These are phyloP conservation scores for Mastigias papua DNA, from an alignment of 30 jellyfish, hydroid and myxozoan genomes.

Conservation along the genomic window DNA sequence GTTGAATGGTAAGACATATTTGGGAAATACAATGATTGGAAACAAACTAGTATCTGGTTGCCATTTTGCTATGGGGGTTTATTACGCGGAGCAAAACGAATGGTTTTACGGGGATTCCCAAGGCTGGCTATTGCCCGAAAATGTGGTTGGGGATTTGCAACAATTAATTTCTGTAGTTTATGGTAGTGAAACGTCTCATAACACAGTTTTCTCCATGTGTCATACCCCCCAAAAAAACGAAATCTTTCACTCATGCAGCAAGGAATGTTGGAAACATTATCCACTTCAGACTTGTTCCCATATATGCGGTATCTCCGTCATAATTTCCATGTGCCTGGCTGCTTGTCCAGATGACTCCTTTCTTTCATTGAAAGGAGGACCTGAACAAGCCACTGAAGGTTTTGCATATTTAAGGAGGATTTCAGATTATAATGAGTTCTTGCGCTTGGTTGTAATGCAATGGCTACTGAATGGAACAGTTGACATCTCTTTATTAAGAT, in stretches of 20 bases:
- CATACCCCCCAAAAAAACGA: background rate
- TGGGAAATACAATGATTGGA: background rate
- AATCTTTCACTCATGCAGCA: background rate
- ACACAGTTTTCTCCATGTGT: background rate
- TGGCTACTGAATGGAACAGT: background rate
- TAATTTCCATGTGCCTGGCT: background rate
- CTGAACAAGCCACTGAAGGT: background rate
- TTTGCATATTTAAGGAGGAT: background rate
- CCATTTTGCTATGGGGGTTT: constrained; percentile 34
- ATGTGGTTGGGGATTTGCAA: background rate
- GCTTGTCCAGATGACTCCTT: background rate
- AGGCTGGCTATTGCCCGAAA: constrained; percentile 34
- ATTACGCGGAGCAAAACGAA: background rate
- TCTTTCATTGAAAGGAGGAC: background rate
- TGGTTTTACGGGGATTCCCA: constrained; percentile 19
- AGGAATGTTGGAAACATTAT: background rate
- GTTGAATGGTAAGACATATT: background rate
- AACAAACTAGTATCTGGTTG: background rate
- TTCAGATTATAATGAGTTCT: background rate
- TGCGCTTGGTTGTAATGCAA: background rate
- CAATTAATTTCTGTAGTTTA: background rate
- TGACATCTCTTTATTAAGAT: background rate
- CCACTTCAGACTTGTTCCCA: background rate
- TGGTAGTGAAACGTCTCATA: background rate
- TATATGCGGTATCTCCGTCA: background rate